A percentile compares a stretch with the other conserved stretches of the same genome.
Conservation (phyloP, 37 sponge, comb jelly and placozoan genomes). For the Corticium candelabrum region DNA sequence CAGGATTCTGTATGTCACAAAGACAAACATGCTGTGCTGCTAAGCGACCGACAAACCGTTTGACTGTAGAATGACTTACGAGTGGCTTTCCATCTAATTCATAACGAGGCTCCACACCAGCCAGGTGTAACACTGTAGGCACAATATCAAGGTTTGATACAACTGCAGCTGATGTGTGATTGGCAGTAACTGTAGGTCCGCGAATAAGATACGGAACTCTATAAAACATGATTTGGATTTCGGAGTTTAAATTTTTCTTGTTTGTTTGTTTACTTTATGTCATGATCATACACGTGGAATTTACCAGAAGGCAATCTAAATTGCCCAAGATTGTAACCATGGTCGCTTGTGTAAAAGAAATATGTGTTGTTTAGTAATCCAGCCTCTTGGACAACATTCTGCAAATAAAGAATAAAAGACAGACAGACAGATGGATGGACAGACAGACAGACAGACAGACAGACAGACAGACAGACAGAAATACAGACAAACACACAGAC, state of each 20-base stretch:
- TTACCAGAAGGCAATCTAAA: slow-evolving; percentile 58
- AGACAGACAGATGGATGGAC: too few species aligned
- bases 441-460: too few species aligned
- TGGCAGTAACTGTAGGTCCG: slow-evolving; percentile 41
- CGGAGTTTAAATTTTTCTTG: too few species aligned
- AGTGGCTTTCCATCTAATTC: slow-evolving; percentile 66
- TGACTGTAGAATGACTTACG: background rate
- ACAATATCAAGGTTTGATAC: slow-evolving; percentile 62
- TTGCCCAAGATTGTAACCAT: slow-evolving; percentile 75
- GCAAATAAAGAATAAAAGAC: too few species aligned
- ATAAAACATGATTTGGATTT: too few species aligned
- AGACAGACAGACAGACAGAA: too few species aligned
- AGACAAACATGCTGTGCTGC: too few species aligned
- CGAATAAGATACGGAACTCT: slow-evolving; percentile 36
- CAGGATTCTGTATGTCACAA: background rate
- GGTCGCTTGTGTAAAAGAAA: slow-evolving; percentile 64
- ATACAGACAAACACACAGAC: too few species aligned
- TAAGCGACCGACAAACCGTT: background rate
- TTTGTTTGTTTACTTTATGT: slow-evolving; percentile 19
- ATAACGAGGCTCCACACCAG: slow-evolving; percentile 28
- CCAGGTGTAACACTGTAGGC: slow-evolving; percentile 46
- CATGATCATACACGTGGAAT: slow-evolving; percentile 65
- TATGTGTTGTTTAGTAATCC: slow-evolving; percentile 48
- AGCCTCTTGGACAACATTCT: background rate
- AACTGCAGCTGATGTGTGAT: slow-evolving; percentile 26